Evolutionary conservation across 2,113 vertebrate genomes (phyloP), one percentile per base, ranked within the genome.

Genomic region (Scytalopus superciliaris): DNA sequence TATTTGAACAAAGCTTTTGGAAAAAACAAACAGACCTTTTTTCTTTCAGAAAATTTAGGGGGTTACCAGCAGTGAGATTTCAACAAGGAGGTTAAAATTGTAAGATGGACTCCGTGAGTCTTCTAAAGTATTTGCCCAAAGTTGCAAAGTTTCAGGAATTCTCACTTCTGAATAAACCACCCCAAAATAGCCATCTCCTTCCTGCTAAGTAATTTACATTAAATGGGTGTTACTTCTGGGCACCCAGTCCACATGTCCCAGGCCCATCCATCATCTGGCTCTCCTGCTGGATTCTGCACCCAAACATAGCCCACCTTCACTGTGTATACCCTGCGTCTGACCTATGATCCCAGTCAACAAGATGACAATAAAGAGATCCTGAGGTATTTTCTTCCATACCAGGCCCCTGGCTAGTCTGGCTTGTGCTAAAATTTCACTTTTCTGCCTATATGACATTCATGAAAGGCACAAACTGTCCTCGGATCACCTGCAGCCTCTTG

Each of bases 291-390:
- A 24, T 39, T 70, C 44, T 85, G 72, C 35, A 37, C 27, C 21
- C 52, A 75, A 40, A 37, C 3, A 19, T 18, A 4, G 9, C 9
- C 19, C 40, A 35, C 7, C 12, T 76, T 80, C 9, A 10, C 17
- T 0, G 1, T 0, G 1, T 18, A 14, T 13, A 16, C 31, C 27
- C 69, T 6, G 4, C 31, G 40, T 27, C 50, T 62, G 52, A 21
- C 31, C 39, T 42, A 7, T 21, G 14, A 33, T 49, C 14, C 33
- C 45, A 69, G 33, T 3, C 49, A 91, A 64, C 33, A 76, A 50
- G 76, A 69, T 53, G 30, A 23, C 42, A 83, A 52, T 24, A 64
- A 47, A 59, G 72, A 44, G 12, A n/a, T 28, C 7, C 35, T 74
- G 59, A 66, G 78, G 30, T 74, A 59, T n/a, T 83, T 90, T 39